A percentile compares a stretch with the other conserved stretches of the same genome.
phyloP scores from a whole-genome alignment of 2,113 vertebrate genomes.

The Scalopus aquaticus region DNA sequence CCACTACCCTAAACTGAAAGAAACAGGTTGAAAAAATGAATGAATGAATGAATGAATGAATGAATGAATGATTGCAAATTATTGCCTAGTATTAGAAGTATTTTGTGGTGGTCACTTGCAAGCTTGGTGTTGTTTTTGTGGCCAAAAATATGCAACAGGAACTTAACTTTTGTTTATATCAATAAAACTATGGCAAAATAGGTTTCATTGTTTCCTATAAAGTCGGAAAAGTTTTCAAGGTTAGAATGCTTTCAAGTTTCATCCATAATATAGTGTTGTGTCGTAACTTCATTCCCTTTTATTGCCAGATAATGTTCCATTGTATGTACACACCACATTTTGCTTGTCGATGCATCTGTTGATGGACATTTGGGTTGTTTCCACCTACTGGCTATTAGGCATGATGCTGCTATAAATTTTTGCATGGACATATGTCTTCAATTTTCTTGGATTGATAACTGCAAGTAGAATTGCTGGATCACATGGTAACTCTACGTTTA shows the following conservation, averaged over 20 bases:
- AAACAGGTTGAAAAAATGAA: background rate
- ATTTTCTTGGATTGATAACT: background rate
- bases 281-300: background rate
- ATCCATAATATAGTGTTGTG: background rate
- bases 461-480: background rate
- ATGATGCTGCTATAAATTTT: constrained; percentile 14
- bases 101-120: background rate
- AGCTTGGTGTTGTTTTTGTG: background rate
- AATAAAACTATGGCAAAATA: background rate
- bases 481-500: background rate
- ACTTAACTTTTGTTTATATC: background rate
- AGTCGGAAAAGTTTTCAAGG: too few relatives aligned
- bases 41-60: background rate
- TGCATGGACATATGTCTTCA: background rate
- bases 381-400: background rate
- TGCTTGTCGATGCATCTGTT: background rate
- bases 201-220: background rate
- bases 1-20: background rate
- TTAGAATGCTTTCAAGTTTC: background rate
- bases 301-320: background rate
- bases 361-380: background rate
- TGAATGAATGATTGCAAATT: background rate
- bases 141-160: background rate
- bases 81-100: background rate
- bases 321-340: background rate